phyloP scores from a whole-genome alignment of 2,888 invertebrate species.

The Dicyrtomina minuta region DNA sequence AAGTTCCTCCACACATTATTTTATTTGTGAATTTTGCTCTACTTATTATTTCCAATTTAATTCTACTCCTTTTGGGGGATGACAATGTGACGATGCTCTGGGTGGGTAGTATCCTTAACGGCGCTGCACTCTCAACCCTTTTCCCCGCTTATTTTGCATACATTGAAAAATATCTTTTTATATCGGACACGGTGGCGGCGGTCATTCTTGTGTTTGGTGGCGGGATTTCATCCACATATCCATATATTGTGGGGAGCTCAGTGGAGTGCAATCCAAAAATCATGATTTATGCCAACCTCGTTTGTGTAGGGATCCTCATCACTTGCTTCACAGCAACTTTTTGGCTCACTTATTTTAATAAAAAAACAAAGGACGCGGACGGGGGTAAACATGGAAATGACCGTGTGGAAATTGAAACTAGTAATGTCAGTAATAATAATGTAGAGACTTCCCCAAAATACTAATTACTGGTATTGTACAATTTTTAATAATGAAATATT shows the following conservation, averaged over 20 bases:
- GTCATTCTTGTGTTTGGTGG: constrained; percentile 5
- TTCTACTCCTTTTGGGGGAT: background rate
- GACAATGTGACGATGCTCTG: background rate
- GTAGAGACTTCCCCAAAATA: too few species aligned
- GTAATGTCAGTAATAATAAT: too few species aligned
- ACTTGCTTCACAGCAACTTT: background rate
- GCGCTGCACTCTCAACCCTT: background rate
- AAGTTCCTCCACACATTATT: constrained; percentile 11
- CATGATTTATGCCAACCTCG: constrained; percentile 6
- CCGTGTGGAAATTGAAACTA: too few species aligned
- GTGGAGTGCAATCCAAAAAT: background rate
- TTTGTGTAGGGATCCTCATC: background rate
- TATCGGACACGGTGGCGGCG: constrained; percentile 2
- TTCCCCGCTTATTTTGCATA: constrained; percentile 8
- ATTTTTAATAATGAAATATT: too few species aligned
- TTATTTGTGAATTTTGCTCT: constrained; percentile 9
- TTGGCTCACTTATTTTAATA: background rate
- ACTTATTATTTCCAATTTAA: background rate
- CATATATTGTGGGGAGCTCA: constrained; percentile 5
- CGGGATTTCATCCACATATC: constrained; percentile 1
- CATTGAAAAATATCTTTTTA: constrained; percentile 2
- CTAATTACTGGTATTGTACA: too few species aligned
- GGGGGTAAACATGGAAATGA: too few species aligned
- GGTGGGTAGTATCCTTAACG: constrained; percentile 5
- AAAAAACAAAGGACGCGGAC: too few species aligned